phyloP scores from a whole-genome alignment of 2,888 invertebrate genomes.

The Euproctis similis region DNA sequence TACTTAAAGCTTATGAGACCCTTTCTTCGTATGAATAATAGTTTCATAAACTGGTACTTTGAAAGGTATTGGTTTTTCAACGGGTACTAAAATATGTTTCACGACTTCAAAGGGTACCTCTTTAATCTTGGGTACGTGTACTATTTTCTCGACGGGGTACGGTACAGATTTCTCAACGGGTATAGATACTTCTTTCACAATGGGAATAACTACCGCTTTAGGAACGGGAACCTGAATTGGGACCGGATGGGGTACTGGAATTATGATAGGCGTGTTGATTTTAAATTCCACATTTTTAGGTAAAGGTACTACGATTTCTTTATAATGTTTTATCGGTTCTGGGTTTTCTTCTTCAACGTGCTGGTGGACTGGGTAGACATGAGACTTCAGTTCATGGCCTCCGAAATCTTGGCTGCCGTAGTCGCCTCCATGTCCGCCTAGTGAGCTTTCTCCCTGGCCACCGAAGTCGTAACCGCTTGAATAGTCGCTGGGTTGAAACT shows the following conservation, averaged over 20 bases:
- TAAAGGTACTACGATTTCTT: slow-evolving; percentile 79
- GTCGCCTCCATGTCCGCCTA: slow-evolving; percentile 21
- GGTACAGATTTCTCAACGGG: slow-evolving; percentile 84
- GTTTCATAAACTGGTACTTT: slow-evolving; percentile 84
- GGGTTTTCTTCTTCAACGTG: slow-evolving; percentile 82
- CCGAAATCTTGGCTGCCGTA: slow-evolving; percentile 35
- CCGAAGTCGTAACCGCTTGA: slow-evolving; percentile 38
- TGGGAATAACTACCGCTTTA: slow-evolving; percentile 80
- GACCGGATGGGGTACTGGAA: slow-evolving; percentile 79
- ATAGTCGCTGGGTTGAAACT: slow-evolving; percentile 59
- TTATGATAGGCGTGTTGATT: slow-evolving; percentile 72
- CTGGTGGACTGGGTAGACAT: slow-evolving; percentile 76
- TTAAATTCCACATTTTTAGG: slow-evolving; percentile 78
- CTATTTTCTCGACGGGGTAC: slow-evolving; percentile 79
- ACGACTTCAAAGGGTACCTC: slow-evolving; percentile 81
- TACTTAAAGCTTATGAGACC: slow-evolving; percentile 54
- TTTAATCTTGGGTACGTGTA: slow-evolving; percentile 80
- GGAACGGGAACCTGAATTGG: slow-evolving; percentile 82
- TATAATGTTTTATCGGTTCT: slow-evolving; percentile 80
- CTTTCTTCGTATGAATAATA: slow-evolving; percentile 81
- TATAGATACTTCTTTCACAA: slow-evolving; percentile 80
- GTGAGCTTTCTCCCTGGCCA: slow-evolving; percentile 18
- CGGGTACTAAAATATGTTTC: slow-evolving; percentile 80
- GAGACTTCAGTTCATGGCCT: slow-evolving; percentile 49
- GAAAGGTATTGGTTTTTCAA: slow-evolving; percentile 81